Base-by-base conservation (phyloP, 2,888 invertebrate genomes). In the Panopea generosa region DNA sequence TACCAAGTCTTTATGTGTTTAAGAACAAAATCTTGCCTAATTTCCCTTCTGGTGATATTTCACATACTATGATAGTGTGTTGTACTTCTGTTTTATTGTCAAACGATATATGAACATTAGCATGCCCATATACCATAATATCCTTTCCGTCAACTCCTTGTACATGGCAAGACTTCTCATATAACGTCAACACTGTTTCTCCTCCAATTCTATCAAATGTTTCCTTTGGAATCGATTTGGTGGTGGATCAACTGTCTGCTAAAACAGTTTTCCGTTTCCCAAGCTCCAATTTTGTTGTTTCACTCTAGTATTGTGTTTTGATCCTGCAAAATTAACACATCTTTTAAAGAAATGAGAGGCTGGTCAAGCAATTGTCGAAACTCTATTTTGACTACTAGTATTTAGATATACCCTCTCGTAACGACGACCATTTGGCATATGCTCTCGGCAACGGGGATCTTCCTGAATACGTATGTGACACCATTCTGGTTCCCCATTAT, bases 161-260 rank as follows among this genome's bases (percentile, higher is more conserved):
- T 4, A 62, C 50, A 11, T 14, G 38, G 0, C 43, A 9, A 26
- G 26, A 43, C 1, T 20, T 27, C 33, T 49, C 38, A 22, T 24
- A n/a, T 16, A 70, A 14, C 6, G 52, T 6, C 1, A 61, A 26
- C 3, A 22, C 47, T 26, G 9, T 18, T 2, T 47, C 24, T 1
- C 61, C 59, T 14, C 22, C 43, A 38, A 33, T 49, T 2, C 24
- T 6, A 14, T 62, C 43, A 50, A 47, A 66, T 20, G 63, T 29
- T 18, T 56, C 47, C 27, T 71, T 62, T 40, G 76, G 71, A 14
- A 76, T 45, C 2, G 66, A 18, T 14, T 70, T 56, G n/a, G 61
- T 60, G 20, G 75, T 76, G 27, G 70, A 55, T 9, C 75, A 65
- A 43, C 65, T 75, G 47, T 70, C 77, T 9, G 71, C 9, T 26